Evolutionary conservation across 2,888 invertebrate species (phyloP).

Genomic region (Rhamnusium bicolor): DNA sequence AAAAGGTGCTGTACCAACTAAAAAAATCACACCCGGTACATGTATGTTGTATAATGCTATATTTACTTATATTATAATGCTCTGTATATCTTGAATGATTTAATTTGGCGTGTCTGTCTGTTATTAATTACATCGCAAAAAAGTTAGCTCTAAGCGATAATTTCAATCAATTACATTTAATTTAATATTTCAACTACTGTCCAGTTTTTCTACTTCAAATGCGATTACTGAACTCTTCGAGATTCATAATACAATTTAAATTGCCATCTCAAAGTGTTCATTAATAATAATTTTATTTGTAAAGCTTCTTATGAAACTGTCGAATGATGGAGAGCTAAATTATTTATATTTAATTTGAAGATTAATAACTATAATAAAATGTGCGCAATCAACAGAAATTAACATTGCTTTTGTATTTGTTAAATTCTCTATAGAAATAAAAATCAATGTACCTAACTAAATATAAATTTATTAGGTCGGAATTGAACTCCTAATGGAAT

Average conservation of each 20-base stretch:
- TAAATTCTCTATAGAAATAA: background rate
- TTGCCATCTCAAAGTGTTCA: background rate
- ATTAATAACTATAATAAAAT: background rate
- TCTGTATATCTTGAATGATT: too few relatives aligned
- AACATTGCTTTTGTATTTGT: background rate
- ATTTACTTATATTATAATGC: too few relatives aligned
- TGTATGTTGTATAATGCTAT: too few relatives aligned
- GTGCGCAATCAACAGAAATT: background rate
- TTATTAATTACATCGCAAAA: too few relatives aligned
- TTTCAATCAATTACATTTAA: background rate
- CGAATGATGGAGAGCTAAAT: background rate
- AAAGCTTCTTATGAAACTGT: background rate
- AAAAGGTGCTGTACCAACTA: too few relatives aligned
- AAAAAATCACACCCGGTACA: too few relatives aligned
- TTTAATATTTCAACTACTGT: background rate
- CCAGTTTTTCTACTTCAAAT: background rate
- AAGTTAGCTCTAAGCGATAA: too few relatives aligned
- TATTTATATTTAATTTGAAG: background rate
- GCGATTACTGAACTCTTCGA: background rate
- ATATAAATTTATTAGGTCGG: slow-evolving; percentile 19
- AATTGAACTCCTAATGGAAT: slow-evolving; percentile 27
- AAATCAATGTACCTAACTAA: background rate
- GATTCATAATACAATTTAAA: background rate
- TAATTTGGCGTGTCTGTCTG: too few relatives aligned
- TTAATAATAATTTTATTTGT: background rate